Evolutionary conservation across 2,888 invertebrate species (phyloP).

Genomic region (Drosophila nr. fundita): DNA sequence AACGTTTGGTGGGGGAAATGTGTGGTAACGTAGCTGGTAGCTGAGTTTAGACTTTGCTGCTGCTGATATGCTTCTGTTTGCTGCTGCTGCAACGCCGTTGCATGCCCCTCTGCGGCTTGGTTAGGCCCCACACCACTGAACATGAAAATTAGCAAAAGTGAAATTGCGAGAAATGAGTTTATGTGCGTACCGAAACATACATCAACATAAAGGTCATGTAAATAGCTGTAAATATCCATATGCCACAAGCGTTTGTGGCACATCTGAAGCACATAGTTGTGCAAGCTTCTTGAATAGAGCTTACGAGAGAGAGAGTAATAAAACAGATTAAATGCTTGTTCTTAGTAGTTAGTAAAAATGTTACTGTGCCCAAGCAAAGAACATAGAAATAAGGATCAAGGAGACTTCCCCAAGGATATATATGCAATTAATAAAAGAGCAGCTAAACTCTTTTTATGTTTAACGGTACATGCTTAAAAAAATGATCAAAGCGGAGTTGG

Average conservation of each 20-base stretch:
- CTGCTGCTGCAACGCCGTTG: neutral
- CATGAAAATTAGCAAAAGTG: slow-evolving; percentile 70
- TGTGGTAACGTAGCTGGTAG: slow-evolving; percentile 28
- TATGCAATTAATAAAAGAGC: neutral
- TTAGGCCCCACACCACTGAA: slow-evolving; percentile 50
- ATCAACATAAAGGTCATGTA: slow-evolving; percentile 26
- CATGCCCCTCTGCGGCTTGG: slow-evolving; percentile 11
- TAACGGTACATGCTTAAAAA: neutral
- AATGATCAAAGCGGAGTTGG: neutral
- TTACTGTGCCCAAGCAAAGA: neutral
- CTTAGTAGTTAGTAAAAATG: neutral
- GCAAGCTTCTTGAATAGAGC: neutral
- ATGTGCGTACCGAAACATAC: slow-evolving; percentile 53
- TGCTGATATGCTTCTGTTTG: slow-evolving; percentile 11
- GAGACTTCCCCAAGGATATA: neutral
- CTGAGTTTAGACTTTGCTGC: slow-evolving; percentile 12
- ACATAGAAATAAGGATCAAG: neutral
- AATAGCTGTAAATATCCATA: neutral
- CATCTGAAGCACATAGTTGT: neutral
- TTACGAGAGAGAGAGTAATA: neutral
- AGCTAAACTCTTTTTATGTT: neutral
- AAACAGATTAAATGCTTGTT: neutral
- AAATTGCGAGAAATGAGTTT: slow-evolving; percentile 70
- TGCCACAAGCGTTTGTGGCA: slow-evolving; percentile 2
- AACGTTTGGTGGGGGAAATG: slow-evolving; percentile 51